A percentile compares a stretch with the other conserved stretches of the same genome.
Evolutionary conservation across 2,797 vertebrate genomes (phyloP).

Genomic region (Phrynocephalus guinanensis): DNA sequence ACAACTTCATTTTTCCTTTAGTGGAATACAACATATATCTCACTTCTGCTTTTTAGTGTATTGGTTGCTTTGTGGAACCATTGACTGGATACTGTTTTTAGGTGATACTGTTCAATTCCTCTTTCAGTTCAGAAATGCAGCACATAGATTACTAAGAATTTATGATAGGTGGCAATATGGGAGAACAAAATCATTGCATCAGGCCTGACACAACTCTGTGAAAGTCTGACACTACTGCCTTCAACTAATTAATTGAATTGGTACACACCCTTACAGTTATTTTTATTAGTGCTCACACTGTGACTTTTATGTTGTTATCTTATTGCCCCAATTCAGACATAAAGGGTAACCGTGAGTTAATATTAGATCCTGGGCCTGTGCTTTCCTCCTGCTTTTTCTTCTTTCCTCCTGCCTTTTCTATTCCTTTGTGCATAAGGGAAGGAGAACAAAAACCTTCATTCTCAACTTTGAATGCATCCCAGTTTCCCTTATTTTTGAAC

Average conservation of each 20-base stretch:
- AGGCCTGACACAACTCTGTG: not conserved
- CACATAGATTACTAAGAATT: conserved; percentile 44
- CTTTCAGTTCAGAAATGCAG: conserved; percentile 53
- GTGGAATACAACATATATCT: conserved; percentile 65
- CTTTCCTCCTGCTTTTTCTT: not conserved
- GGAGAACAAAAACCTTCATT: not conserved
- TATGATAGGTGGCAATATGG: conserved; percentile 38
- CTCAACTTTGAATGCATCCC: conserved; percentile 3
- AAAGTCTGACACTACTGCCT: not conserved
- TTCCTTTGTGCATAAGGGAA: not conserved
- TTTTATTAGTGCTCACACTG: conserved; percentile 44
- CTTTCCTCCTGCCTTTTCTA: not conserved
- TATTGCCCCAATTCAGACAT: conserved; percentile 26
- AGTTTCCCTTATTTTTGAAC: not conserved
- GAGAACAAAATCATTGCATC: conserved; percentile 32
- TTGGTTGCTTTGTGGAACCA: conserved; percentile 43
- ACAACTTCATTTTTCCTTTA: conserved; percentile 53
- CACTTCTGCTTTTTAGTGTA: conserved; percentile 56
- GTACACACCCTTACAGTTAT: conserved; percentile 34
- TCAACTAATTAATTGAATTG: conserved; percentile 32
- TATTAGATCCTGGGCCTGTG: not conserved
- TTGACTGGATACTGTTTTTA: conserved; percentile 62
- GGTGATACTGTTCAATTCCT: conserved; percentile 49
- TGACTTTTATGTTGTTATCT: conserved; percentile 28
- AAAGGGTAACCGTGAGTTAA: not conserved